phyloP scores from a whole-genome alignment of 2,888 invertebrate genomes.

The Pyralis farinalis region DNA sequence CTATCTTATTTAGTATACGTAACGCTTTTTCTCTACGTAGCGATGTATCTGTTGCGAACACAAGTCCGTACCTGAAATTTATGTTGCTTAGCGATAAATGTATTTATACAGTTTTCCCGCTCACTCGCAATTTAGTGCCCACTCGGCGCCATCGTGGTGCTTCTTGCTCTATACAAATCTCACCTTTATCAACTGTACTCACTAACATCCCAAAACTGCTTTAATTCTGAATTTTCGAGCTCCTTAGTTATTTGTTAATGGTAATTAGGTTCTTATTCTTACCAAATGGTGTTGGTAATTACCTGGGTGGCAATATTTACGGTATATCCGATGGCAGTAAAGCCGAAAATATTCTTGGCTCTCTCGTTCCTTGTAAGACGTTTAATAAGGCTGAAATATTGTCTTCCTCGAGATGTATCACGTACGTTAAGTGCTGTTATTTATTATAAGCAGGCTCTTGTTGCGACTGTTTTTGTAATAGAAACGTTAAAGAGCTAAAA shows the following conservation, averaged over 20 bases:
- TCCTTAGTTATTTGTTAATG: constrained; percentile 29
- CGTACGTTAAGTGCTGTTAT: constrained; percentile 5
- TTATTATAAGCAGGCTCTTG: constrained; percentile 3
- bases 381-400: constrained; percentile 7
- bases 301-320: constrained; percentile 28
- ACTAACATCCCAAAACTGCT: constrained; percentile 5
- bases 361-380: neutral
- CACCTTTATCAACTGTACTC: neutral
- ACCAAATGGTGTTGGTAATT: constrained; percentile 31
- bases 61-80: constrained; percentile 3
- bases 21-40: neutral
- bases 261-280: constrained; percentile 30
- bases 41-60: constrained; percentile 5
- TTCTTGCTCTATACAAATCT: neutral
- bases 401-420: constrained; percentile 2
- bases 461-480: neutral
- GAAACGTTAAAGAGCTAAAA: neutral
- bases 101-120: constrained; percentile 7
- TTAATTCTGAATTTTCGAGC: constrained; percentile 24
- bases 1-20: too few species aligned
- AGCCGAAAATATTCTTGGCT: constrained; percentile 7
- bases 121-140: constrained; percentile 3
- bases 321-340: constrained; percentile 12
- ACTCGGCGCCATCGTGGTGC: neutral
- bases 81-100: constrained; percentile 5